Conservation (phyloP, 2,113 vertebrate species). For the Otolemur garnettii region DNA sequence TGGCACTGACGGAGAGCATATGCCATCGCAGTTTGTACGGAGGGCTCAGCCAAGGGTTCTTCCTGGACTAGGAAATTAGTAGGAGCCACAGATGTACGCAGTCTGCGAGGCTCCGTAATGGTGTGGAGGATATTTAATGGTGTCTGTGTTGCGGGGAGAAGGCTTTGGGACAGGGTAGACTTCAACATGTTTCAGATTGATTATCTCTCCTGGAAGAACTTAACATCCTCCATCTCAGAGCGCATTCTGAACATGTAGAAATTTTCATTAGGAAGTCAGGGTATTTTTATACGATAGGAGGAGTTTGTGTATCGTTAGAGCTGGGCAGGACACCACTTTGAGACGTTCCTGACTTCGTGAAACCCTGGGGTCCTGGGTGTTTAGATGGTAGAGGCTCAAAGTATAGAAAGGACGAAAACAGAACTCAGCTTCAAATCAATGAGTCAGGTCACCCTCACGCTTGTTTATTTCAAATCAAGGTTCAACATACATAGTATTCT, state of each 20-base stretch:
- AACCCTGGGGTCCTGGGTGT: neutral
- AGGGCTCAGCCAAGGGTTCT: conserved; percentile 84
- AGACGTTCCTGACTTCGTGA: conserved; percentile 6
- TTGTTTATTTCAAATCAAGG: neutral
- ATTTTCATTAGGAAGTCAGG: neutral
- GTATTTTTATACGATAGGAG: neutral
- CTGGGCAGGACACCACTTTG: neutral
- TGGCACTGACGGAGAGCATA: conserved; percentile 84
- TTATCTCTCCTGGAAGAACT: conserved; percentile 55
- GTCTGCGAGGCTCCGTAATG: conserved; percentile 71
- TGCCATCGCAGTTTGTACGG: conserved; percentile 84
- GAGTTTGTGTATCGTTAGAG: neutral
- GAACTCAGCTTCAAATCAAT: neutral
- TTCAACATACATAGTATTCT: neutral
- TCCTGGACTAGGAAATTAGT: conserved; percentile 84
- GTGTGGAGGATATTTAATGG: conserved; percentile 71
- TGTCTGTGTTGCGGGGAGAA: conserved; percentile 53
- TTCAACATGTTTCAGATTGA: conserved; percentile 34
- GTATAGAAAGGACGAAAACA: neutral
- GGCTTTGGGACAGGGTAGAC: conserved; percentile 47
- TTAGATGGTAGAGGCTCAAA: neutral
- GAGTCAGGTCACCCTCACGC: neutral
- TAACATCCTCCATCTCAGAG: neutral
- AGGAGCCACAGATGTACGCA: conserved; percentile 79
- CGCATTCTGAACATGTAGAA: neutral